A percentile compares a stretch with the other conserved stretches of the same genome.
These are phyloP conservation scores for Heliconius hewitsoni DNA, from an alignment of 1,140 invertebrate genomes.

Conservation along the genomic window DNA sequence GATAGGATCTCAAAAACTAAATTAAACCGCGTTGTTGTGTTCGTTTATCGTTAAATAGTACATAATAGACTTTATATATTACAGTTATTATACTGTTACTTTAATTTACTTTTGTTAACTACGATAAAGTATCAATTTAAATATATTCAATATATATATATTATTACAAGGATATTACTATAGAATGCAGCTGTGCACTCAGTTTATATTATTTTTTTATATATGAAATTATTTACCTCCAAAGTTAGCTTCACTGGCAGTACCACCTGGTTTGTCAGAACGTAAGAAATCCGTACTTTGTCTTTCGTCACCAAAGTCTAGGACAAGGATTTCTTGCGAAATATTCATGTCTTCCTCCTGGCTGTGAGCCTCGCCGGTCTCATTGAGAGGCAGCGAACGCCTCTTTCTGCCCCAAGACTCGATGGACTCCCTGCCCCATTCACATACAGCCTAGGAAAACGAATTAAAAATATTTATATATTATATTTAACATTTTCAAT, in stretches of 20 bases:
- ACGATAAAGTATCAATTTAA: neutral
- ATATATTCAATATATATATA: neutral
- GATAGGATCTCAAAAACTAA: constrained; percentile 14
- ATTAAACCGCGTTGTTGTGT: neutral
- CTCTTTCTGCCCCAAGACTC: constrained; percentile 95
- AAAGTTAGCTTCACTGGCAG: constrained; percentile 87
- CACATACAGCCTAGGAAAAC: constrained; percentile 87
- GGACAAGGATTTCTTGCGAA: constrained; percentile 95
- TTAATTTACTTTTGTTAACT: neutral
- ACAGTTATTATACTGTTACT: constrained; percentile 10
- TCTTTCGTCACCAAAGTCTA: constrained; percentile 93
- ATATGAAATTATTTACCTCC: constrained; percentile 79
- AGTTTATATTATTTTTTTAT: too few relatives aligned
- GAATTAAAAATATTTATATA: neutral
- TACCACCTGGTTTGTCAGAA: constrained; percentile 83
- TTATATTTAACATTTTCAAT: neutral
- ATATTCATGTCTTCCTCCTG: constrained; percentile 95
- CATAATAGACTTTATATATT: constrained; percentile 7
- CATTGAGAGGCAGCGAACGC: constrained; percentile 84
- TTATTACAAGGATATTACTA: constrained; percentile 7
- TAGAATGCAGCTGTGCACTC: neutral
- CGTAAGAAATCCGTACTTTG: constrained; percentile 90
- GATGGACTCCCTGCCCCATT: constrained; percentile 92
- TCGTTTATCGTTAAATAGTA: constrained; percentile 4
- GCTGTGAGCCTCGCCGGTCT: constrained; percentile 82